Percentiles rank a stretch among this genome's conserved stretches.
phyloP scores from a whole-genome alignment of 2,888 invertebrate species.

The Norana najaformis region DNA sequence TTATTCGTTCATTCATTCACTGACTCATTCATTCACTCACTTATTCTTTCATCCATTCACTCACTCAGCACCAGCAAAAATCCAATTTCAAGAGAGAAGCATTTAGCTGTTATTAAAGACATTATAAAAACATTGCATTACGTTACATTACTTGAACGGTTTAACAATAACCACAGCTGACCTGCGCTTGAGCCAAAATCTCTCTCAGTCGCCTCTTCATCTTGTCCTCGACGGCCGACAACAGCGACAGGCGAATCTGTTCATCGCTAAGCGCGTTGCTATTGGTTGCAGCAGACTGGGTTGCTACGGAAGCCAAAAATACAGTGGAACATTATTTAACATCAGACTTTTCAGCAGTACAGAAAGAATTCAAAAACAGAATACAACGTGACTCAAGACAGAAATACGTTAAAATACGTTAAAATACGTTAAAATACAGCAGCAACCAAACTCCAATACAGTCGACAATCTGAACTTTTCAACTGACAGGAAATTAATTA shows the following conservation, averaged over 20 bases:
- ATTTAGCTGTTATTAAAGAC: not conserved
- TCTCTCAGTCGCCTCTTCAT: slow-evolving; percentile 83
- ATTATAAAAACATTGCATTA: not conserved
- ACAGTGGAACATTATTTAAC: not conserved
- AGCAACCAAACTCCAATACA: no score
- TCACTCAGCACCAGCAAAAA: no score
- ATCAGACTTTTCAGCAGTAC: no score
- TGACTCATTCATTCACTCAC: no score
- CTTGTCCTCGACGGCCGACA: slow-evolving; percentile 94
- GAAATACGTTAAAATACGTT: no score
- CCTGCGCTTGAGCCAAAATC: slow-evolving; percentile 83
- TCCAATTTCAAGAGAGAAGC: not conserved
- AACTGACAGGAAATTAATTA: no score
- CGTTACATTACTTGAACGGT: not conserved
- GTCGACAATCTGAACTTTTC: no score
- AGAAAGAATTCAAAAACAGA: no score
- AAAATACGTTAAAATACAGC: no score
- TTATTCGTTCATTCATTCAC: no score
- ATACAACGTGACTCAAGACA: no score
- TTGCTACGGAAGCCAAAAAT: not conserved
- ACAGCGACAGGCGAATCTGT: slow-evolving; percentile 87
- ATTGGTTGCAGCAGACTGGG: not conserved
- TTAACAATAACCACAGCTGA: slow-evolving; percentile 40
- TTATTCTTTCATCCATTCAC: no score
- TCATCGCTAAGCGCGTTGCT: slow-evolving; percentile 69